Conservation (phyloP, 1,140 invertebrate genomes). For the Drosophila teissieri region DNA sequence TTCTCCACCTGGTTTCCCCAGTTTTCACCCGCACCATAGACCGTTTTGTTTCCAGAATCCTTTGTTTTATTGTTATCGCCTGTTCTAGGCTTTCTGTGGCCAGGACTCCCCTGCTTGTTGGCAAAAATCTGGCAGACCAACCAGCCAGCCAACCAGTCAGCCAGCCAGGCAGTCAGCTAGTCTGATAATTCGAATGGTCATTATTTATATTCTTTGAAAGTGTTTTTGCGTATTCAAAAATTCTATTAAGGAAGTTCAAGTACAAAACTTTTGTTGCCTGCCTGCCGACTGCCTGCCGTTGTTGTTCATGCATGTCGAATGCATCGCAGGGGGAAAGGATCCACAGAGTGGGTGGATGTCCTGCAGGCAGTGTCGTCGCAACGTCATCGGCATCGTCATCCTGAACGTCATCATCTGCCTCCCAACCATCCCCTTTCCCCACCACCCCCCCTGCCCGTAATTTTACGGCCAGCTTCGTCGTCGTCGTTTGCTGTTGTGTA, state of each 20-base stretch:
- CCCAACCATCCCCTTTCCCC: background rate
- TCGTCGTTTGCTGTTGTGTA: constrained; percentile 63
- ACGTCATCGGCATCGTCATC: constrained; percentile 58
- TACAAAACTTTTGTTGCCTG: constrained; percentile 70
- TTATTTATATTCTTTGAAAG: constrained; percentile 84
- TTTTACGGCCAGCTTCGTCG: constrained; percentile 18
- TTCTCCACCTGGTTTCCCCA: background rate
- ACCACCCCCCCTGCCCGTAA: background rate
- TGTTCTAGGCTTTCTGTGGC: constrained; percentile 17
- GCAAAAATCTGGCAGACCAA: constrained; percentile 1
- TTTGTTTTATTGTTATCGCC: constrained; percentile 68
- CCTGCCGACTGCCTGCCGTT: constrained; percentile 15
- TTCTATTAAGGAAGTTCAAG: constrained; percentile 83
- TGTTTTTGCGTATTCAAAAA: constrained; percentile 84
- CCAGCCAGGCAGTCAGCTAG: constrained; percentile 23
- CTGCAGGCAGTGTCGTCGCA: constrained; percentile 58
- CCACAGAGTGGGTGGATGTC: constrained; percentile 17
- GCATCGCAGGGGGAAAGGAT: constrained; percentile 41
- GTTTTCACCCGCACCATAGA: background rate
- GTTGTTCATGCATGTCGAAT: constrained; percentile 80
- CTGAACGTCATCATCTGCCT: constrained; percentile 42
- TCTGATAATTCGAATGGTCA: constrained; percentile 80
- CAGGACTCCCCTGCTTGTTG: constrained; percentile 1
- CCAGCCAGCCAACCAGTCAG: constrained; percentile 15
- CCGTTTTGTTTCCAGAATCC: constrained; percentile 9